These are phyloP conservation scores for Enteromius trimaculatus DNA, from an alignment of 2,797 vertebrate genomes.

Conservation along the genomic window DNA sequence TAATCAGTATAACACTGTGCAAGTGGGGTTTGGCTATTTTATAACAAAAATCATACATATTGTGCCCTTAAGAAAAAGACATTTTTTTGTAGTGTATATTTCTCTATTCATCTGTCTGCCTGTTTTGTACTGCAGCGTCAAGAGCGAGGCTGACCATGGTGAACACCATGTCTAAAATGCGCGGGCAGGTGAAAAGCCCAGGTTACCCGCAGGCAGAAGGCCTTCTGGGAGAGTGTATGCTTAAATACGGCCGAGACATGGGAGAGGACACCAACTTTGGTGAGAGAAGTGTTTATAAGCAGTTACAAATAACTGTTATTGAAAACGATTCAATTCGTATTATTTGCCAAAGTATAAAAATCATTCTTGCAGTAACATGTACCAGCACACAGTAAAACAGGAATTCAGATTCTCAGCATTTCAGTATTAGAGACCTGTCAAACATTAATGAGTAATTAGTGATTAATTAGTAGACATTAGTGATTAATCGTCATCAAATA, in stretches of 20 bases:
- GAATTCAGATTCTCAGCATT: not conserved
- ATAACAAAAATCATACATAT: no score
- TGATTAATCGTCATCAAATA: not conserved
- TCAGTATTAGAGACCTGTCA: not conserved
- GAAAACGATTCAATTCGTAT: not conserved
- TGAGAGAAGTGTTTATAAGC: not conserved
- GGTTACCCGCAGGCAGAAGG: slow-evolving; percentile 87
- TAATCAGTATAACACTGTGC: no score
- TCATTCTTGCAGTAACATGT: not conserved
- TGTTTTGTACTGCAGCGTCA: slow-evolving; percentile 69
- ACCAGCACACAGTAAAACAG: no score
- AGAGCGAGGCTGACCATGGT: slow-evolving; percentile 86
- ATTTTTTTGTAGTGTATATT: not conserved
- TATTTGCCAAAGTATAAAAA: not conserved
- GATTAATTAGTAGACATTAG: not conserved
- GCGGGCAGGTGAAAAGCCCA: slow-evolving; percentile 84
- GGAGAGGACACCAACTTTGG: slow-evolving; percentile 89
- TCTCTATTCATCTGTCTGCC: not conserved
- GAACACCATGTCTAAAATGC: slow-evolving; percentile 86
- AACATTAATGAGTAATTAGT: no score
- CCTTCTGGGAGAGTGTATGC: slow-evolving; percentile 86
- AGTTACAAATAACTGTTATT: not conserved
- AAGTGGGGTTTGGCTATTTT: no score
- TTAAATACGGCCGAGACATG: slow-evolving; percentile 84
- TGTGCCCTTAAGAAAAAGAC: no score